phyloP scores from a whole-genome alignment of 2,797 vertebrate species.

The Garrulus glandarius region DNA sequence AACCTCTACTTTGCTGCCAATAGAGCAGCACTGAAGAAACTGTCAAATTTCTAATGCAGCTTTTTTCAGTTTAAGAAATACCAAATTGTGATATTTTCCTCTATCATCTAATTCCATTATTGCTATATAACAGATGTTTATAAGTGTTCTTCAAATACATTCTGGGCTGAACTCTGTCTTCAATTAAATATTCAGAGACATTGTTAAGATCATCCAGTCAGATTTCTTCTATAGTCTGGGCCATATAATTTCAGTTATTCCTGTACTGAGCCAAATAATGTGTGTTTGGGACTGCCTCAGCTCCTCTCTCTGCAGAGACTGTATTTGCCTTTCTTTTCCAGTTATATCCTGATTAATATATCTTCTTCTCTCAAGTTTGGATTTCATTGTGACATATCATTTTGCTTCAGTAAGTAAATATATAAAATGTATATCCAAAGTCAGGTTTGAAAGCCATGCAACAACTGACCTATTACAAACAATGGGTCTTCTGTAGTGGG shows the following conservation, averaged over 20 bases:
- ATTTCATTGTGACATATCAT: conserved; percentile 63
- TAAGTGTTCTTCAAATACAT: not conserved
- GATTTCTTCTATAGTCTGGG: not conserved
- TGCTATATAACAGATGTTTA: not conserved
- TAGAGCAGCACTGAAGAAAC: not conserved
- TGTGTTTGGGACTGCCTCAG: not conserved
- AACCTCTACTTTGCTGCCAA: not conserved
- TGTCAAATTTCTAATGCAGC: not conserved
- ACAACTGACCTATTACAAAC: conserved; percentile 67
- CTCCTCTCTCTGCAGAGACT: not conserved
- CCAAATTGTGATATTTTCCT: not conserved
- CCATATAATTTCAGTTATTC: not conserved
- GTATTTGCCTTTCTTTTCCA: not conserved
- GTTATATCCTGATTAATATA: conserved; percentile 48
- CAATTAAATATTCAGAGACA: not conserved
- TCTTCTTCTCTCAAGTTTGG: conserved; percentile 36
- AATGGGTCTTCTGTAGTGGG: conserved; percentile 47
- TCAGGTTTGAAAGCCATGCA: conserved; percentile 63
- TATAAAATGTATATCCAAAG: conserved; percentile 57
- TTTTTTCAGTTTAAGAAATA: not conserved
- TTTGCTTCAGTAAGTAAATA: conserved; percentile 63
- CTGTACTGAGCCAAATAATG: not conserved
- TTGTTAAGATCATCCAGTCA: not conserved
- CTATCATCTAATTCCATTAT: not conserved
- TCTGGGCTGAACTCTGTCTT: not conserved